These are phyloP conservation scores for Antitype chi DNA, from an alignment of 2,888 invertebrate species.

Conservation along the genomic window DNA sequence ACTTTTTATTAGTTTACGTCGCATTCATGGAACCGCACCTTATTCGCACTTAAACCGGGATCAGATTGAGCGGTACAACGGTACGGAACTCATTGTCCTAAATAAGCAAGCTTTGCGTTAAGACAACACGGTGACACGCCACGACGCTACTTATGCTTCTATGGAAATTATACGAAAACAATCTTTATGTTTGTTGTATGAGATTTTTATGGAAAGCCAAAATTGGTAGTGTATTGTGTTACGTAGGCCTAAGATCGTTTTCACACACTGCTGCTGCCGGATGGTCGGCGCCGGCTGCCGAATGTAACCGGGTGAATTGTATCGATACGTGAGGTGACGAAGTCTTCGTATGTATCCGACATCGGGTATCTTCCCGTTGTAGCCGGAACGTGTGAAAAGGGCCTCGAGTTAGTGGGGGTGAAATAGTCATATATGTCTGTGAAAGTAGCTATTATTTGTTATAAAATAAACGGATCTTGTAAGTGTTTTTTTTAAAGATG, in stretches of 20 bases:
- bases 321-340: neutral
- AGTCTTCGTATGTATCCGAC: neutral
- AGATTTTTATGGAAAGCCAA: conserved; percentile 62
- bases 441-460: conserved; percentile 16
- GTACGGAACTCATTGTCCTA: conserved; percentile 70
- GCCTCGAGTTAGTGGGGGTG: conserved; percentile 14
- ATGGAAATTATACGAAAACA: conserved; percentile 71
- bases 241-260: neutral
- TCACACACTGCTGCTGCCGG: neutral
- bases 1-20: conserved; percentile 40
- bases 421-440: conserved; percentile 4
- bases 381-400: neutral
- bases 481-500: conserved; percentile 3
- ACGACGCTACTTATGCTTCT: conserved; percentile 36
- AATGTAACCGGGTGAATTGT: neutral
- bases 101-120: conserved; percentile 70
- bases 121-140: conserved; percentile 61
- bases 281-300: neutral
- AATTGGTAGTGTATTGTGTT: conserved; percentile 25
- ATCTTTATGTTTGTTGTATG: conserved; percentile 58
- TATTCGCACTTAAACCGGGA: conserved; percentile 61
- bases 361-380: neutral
- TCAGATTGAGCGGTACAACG: conserved; percentile 71
- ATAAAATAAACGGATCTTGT: conserved; percentile 25
- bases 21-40: conserved; percentile 53